A percentile compares a stretch with the other conserved stretches of the same genome.
phyloP scores from a whole-genome alignment of 64 coral and sea anemone species.

The Dendronephthya gigantea region DNA sequence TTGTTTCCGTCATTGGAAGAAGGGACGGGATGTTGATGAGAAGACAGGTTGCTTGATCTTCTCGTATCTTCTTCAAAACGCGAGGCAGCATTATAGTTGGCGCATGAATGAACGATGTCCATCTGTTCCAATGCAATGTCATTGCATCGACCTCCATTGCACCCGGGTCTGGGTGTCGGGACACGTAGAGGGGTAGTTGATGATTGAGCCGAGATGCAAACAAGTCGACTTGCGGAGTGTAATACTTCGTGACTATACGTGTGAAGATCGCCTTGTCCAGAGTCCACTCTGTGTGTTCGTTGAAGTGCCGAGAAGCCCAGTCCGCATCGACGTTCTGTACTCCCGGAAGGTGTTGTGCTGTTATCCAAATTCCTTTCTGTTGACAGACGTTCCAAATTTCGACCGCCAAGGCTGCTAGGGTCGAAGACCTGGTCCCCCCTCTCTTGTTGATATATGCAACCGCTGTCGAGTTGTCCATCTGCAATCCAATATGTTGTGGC shows the following conservation, averaged over 20 bases:
- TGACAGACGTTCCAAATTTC: slow-evolving; percentile 25
- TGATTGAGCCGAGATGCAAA: slow-evolving; percentile 37
- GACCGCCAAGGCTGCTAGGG: slow-evolving; percentile 24
- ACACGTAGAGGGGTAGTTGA: slow-evolving; percentile 31
- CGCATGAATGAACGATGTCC: slow-evolving; percentile 12
- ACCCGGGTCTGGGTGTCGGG: slow-evolving; percentile 27
- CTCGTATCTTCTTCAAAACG: background rate
- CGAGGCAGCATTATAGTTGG: background rate
- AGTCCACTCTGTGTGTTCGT: slow-evolving; percentile 29
- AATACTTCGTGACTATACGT: slow-evolving; percentile 28
- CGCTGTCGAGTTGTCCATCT: slow-evolving; percentile 56
- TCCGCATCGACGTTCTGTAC: slow-evolving; percentile 31
- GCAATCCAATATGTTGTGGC: slow-evolving; percentile 35
- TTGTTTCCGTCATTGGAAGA: background rate
- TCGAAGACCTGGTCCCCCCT: slow-evolving; percentile 24
- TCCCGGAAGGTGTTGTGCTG: slow-evolving; percentile 35
- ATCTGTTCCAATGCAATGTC: slow-evolving; percentile 20
- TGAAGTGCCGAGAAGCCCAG: slow-evolving; percentile 35
- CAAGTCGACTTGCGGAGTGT: slow-evolving; percentile 28
- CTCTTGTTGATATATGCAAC: slow-evolving; percentile 40
- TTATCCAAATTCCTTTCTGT: slow-evolving; percentile 17
- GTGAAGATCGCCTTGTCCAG: slow-evolving; percentile 26
- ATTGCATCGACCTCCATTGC: slow-evolving; percentile 35
- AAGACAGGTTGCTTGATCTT: background rate
- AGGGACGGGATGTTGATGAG: background rate